Evolutionary conservation across 2,888 invertebrate genomes (phyloP).

Genomic region (Mesorhabditis sp.): DNA sequence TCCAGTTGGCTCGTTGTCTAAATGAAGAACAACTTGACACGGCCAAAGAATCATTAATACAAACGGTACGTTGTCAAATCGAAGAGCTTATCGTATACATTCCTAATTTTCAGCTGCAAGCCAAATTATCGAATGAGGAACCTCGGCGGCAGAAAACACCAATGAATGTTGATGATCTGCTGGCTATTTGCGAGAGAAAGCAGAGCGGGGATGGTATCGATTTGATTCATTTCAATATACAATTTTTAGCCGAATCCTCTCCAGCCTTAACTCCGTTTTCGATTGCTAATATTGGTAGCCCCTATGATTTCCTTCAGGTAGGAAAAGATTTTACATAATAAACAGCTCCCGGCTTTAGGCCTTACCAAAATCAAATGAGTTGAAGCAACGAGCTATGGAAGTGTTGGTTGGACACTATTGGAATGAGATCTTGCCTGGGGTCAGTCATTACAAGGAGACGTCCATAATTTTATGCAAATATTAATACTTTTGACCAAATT

Average conservation of each 20-base stretch:
- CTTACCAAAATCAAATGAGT: too few relatives aligned
- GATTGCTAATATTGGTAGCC: too few relatives aligned
- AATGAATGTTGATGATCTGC: background rate
- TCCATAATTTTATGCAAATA: too few relatives aligned
- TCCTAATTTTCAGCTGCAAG: background rate
- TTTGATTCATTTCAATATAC: slow-evolving; percentile 24
- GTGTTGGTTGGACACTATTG: too few relatives aligned
- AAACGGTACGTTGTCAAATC: slow-evolving; percentile 17
- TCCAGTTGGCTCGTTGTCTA: slow-evolving; percentile 40
- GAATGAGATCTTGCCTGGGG: too few relatives aligned
- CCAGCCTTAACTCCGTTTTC: background rate
- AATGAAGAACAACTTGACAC: slow-evolving; percentile 32
- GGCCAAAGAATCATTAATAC: slow-evolving; percentile 37
- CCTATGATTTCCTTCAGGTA: too few relatives aligned
- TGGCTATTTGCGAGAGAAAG: background rate
- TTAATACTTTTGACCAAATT: too few relatives aligned
- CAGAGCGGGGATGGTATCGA: slow-evolving; percentile 14
- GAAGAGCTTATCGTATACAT: too few relatives aligned
- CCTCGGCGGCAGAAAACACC: background rate
- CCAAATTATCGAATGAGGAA: slow-evolving; percentile 2
- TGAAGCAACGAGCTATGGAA: too few relatives aligned
- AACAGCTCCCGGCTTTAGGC: too few relatives aligned
- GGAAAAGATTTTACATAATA: too few relatives aligned
- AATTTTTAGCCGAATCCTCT: background rate
- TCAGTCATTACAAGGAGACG: too few relatives aligned